phyloP scores from a whole-genome alignment of 2,797 vertebrate genomes.

The Sebastolobus alascanus region DNA sequence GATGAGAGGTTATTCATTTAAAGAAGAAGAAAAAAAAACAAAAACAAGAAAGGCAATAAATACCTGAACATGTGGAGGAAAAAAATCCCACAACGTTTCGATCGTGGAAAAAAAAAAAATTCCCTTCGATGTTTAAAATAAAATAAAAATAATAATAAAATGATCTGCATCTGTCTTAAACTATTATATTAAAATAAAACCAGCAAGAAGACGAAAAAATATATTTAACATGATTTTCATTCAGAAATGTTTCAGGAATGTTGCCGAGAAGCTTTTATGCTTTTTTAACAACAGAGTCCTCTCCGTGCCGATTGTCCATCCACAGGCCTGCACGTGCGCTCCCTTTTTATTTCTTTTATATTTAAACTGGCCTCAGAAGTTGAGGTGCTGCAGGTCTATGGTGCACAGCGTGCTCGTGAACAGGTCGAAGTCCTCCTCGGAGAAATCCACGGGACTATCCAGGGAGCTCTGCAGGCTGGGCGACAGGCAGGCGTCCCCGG shows the following conservation, averaged over 20 bases:
- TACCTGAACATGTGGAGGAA: constrained; percentile 78
- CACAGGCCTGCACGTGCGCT: constrained; percentile 15
- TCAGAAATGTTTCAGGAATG: constrained; percentile 79
- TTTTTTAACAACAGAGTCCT: constrained; percentile 41
- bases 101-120: constrained; percentile 42
- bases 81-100: constrained; percentile 70
- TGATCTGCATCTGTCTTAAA: constrained; percentile 23
- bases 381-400: constrained; percentile 91
- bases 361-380: constrained; percentile 76
- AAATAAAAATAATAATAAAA: constrained; percentile 35
- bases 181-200: constrained; percentile 56
- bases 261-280: constrained; percentile 68
- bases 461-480: constrained; percentile 87
- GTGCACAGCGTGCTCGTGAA: constrained; percentile 95
- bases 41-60: constrained; percentile 76
- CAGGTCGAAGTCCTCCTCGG: constrained; percentile 95
- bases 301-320: constrained; percentile 38
- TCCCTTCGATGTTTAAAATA: constrained; percentile 52
- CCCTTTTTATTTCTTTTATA: background rate
- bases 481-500: constrained; percentile 89
- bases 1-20: constrained; percentile 5
- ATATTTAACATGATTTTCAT: constrained; percentile 39
- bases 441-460: constrained; percentile 92
- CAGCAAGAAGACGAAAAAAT: constrained; percentile 38
- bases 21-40: constrained; percentile 26